phyloP scores from a whole-genome alignment of 2,113 vertebrate species.

The Pluvialis apricaria region DNA sequence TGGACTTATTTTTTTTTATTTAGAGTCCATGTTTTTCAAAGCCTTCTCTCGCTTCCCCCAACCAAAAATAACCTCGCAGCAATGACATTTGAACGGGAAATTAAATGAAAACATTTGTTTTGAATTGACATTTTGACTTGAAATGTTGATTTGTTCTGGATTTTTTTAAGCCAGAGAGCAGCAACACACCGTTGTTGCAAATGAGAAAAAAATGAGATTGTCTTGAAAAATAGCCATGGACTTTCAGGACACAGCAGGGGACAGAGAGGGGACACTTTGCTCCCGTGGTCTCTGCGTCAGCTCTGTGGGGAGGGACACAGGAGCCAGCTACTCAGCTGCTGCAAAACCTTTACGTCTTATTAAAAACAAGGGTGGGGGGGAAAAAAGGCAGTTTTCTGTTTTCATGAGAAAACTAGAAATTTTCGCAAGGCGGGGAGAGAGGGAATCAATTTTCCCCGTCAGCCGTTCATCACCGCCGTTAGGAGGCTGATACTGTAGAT shows the following conservation, averaged over 20 bases:
- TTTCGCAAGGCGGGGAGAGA: not conserved
- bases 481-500: not conserved
- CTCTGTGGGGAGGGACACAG: not conserved
- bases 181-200: not conserved
- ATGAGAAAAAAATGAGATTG: not conserved
- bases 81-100: constrained; percentile 54
- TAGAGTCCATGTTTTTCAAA: not conserved
- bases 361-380: not conserved
- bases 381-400: not conserved
- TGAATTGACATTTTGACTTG: constrained; percentile 55
- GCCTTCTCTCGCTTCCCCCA: not conserved
- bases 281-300: not conserved
- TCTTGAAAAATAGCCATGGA: not conserved
- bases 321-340: not conserved
- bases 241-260: rapidly evolving
- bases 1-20: not conserved
- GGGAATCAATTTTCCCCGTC: not conserved
- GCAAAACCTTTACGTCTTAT: not conserved
- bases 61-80: constrained; percentile 27
- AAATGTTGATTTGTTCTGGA: constrained; percentile 32
- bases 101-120: constrained; percentile 61
- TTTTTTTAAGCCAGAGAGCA: not conserved
- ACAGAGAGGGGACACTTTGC: not conserved
- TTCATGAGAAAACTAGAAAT: not conserved
- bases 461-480: rapidly evolving